Evolutionary conservation across 2,888 invertebrate genomes (phyloP), one percentile per base, ranked within the genome.

Genomic region (Ophioninae sp.): DNA sequence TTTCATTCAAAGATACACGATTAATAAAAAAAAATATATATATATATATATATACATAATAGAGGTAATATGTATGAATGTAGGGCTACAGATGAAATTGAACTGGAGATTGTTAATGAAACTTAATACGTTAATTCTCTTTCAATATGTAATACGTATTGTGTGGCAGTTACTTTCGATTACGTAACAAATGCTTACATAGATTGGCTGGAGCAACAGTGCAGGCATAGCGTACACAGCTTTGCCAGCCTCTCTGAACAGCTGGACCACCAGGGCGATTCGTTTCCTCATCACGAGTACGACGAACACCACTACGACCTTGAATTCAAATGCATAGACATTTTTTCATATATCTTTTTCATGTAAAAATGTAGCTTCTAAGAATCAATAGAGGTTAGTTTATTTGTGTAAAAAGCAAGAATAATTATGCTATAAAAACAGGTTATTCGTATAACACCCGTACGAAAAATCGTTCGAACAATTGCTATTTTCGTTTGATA

Each of bases 241-340:
- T 91, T 95, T 95, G 73, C 95, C 95, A 37, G 96, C 95, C 92
- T 96, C 96, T 86, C 94, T 94, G 88, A 96, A 96, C 39, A 96
- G 92, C 85, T 94, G 94, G 37, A 95, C 94, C 0, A 95, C 95
- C 77, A 96, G 92, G 82, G 94, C 92, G 74, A 96, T 95, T 79
- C 95, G 93, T 87, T 95, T 95, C 82, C 95, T 92, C 94, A 96
- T 94, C 0, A 94, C 94, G 44, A 95, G 87, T 41, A 96, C 93
- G 0, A 95, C 91, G 21, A 95, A 89, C 67, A 95, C 86, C 17
- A 95, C 93, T 17, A 95, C 87, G 2, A 93, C 86, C 91, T 91
- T 67, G 6, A 64, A 21, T 8, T n/a, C 21, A 56, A 67, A 8
- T 61, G 41, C 44, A 6, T 20, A 6, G 7, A 2, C 3, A 41